Evolutionary conservation across 2,797 vertebrate species (phyloP).

Genomic region (Huso huso): DNA sequence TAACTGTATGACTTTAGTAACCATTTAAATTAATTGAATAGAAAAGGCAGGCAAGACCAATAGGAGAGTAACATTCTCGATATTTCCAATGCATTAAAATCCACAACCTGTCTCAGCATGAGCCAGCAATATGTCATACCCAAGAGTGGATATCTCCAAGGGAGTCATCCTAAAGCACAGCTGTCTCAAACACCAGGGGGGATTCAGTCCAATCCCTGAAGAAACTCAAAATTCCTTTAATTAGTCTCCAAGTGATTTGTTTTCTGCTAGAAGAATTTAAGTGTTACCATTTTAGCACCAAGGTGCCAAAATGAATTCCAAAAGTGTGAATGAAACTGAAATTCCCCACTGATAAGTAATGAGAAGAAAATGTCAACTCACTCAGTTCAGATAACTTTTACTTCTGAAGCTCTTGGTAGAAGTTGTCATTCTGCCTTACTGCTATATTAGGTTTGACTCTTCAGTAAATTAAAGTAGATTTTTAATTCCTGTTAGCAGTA

Average conservation of each 20-base stretch:
- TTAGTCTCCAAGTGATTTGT: neutral
- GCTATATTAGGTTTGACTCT: too few species aligned
- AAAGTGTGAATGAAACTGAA: slow-evolving; percentile 1
- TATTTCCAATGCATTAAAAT: too few species aligned
- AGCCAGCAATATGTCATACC: neutral
- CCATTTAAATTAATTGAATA: too few species aligned
- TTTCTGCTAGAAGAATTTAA: neutral
- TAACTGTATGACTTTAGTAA: too few species aligned
- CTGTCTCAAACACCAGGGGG: neutral
- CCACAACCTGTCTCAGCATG: neutral
- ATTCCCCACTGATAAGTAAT: slow-evolving; percentile 1
- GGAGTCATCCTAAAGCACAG: neutral
- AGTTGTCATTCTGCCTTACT: too few species aligned
- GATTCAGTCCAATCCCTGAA: neutral
- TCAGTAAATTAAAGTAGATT: too few species aligned
- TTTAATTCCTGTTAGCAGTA: too few species aligned
- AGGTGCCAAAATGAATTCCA: neutral
- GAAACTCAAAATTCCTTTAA: neutral
- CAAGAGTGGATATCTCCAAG: neutral
- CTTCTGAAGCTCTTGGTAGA: too few species aligned
- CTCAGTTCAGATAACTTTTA: too few species aligned
- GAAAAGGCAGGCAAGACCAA: too few species aligned
- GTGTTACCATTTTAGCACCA: neutral
- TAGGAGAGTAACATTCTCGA: too few species aligned
- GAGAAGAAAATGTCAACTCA: too few species aligned